Percentiles rank a stretch among this genome's conserved stretches.
These are phyloP conservation scores for Hyposmocoma kahamanoa DNA, from an alignment of 1,140 invertebrate species.

Conservation along the genomic window DNA sequence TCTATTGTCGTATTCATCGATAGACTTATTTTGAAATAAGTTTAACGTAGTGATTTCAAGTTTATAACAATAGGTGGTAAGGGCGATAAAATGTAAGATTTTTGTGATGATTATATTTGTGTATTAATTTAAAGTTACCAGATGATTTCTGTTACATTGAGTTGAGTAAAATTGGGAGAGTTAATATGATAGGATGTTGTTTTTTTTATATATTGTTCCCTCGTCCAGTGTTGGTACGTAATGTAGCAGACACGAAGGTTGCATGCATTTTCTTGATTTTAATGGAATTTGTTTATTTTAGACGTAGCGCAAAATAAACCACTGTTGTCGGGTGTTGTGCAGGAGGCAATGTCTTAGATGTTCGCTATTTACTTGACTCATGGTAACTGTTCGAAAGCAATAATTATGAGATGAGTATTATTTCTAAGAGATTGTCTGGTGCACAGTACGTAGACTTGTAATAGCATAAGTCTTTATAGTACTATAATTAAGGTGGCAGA, in stretches of 20 bases:
- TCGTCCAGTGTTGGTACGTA: slow-evolving; percentile 22
- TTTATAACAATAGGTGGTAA: slow-evolving; percentile 56
- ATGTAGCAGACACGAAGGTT: slow-evolving; percentile 14
- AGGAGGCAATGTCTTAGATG: background rate
- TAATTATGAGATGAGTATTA: no score
- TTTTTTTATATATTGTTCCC: slow-evolving; percentile 58
- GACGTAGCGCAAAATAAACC: slow-evolving; percentile 58
- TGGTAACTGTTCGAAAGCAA: no score
- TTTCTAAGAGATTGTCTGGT: no score
- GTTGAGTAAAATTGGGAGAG: slow-evolving; percentile 61
- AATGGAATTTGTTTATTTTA: slow-evolving; percentile 46
- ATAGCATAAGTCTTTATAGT: slow-evolving; percentile 53
- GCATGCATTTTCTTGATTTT: slow-evolving; percentile 33
- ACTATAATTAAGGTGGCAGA: slow-evolving; percentile 58
- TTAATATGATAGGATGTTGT: slow-evolving; percentile 60
- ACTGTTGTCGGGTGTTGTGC: slow-evolving; percentile 19
- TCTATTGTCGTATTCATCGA: slow-evolving; percentile 61
- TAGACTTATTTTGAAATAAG: slow-evolving; percentile 62
- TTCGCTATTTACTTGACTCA: background rate
- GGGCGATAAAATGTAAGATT: slow-evolving; percentile 43
- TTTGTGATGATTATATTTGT: slow-evolving; percentile 55
- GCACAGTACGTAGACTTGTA: slow-evolving; percentile 24
- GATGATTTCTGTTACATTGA: slow-evolving; percentile 57
- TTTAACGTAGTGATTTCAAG: slow-evolving; percentile 57
- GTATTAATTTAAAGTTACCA: slow-evolving; percentile 68